phyloP scores from a whole-genome alignment of 1,140 invertebrate genomes.

The Drosophila pseudoobscura region DNA sequence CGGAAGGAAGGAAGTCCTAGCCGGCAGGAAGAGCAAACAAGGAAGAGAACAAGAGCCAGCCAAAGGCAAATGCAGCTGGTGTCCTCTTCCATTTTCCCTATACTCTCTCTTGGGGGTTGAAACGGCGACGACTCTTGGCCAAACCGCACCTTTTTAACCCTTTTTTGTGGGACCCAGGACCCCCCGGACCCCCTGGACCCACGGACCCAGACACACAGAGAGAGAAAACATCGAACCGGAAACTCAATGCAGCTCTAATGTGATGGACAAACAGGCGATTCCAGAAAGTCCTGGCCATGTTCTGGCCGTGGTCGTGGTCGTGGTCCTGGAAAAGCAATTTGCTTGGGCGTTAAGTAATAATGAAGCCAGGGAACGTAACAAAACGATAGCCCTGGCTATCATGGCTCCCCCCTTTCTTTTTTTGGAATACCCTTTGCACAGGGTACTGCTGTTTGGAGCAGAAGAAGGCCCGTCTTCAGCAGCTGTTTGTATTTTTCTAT shows the following conservation, averaged over 20 bases:
- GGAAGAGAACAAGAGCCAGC: constrained; percentile 41
- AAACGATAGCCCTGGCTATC: constrained; percentile 41
- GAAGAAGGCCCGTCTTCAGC: too few relatives aligned
- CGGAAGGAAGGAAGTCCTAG: constrained; percentile 51
- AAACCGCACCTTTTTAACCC: constrained; percentile 81
- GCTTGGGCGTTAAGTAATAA: constrained; percentile 76
- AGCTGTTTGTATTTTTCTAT: too few relatives aligned
- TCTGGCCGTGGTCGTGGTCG: constrained; percentile 13
- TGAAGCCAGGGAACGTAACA: constrained; percentile 55
- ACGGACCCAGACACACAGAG: neutral
- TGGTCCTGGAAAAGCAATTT: constrained; percentile 67
- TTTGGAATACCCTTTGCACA: too few relatives aligned
- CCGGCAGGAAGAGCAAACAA: constrained; percentile 46
- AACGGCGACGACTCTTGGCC: constrained; percentile 54
- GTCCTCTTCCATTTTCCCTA: constrained; percentile 45
- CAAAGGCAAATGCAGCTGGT: constrained; percentile 75
- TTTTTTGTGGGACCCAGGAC: constrained; percentile 55
- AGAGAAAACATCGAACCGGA: constrained; percentile 49
- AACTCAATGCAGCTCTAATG: constrained; percentile 69
- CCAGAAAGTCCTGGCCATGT: constrained; percentile 18
- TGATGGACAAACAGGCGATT: constrained; percentile 48
- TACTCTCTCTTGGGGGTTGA: constrained; percentile 50
- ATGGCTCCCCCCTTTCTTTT: constrained; percentile 11
- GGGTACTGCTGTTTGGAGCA: too few relatives aligned
- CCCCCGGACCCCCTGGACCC: neutral